phyloP scores from a whole-genome alignment of 2,113 vertebrate species.

The Columba livia region DNA sequence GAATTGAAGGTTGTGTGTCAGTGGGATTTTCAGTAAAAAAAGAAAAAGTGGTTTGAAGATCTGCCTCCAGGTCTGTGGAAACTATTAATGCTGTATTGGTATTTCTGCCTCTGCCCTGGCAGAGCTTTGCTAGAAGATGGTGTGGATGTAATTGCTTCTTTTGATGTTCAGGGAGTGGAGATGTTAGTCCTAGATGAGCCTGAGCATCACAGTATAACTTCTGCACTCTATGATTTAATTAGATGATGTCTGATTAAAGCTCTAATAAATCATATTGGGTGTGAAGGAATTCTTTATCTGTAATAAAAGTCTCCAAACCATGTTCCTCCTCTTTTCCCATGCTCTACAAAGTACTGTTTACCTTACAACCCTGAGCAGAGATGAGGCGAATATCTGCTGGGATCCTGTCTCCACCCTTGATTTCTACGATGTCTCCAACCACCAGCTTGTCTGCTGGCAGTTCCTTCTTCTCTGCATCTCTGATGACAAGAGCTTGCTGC shows the following conservation, averaged over 20 bases:
- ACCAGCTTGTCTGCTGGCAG: conserved; percentile 78
- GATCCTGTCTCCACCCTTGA: conserved; percentile 82
- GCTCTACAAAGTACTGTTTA: background rate
- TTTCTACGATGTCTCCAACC: conserved; percentile 80
- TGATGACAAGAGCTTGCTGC: conserved; percentile 80
- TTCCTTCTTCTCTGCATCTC: conserved; percentile 76
- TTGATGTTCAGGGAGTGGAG: background rate
- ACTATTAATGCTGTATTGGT: accelerated
- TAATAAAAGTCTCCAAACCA: background rate
- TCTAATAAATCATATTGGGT: background rate
- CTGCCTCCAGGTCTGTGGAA: background rate
- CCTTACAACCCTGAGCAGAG: conserved; percentile 78
- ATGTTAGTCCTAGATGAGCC: background rate
- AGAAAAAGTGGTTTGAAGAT: background rate
- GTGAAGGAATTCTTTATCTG: accelerated
- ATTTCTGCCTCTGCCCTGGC: background rate
- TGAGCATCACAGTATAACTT: background rate
- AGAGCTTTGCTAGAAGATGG: background rate
- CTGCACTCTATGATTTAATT: background rate
- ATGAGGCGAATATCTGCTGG: conserved; percentile 80
- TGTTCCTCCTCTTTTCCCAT: background rate
- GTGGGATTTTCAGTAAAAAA: background rate
- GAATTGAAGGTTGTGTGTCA: background rate
- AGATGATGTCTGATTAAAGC: background rate
- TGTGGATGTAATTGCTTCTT: background rate